Base-by-base conservation (phyloP, 2,888 invertebrate species). In the Drosophila vallismaia region DNA sequence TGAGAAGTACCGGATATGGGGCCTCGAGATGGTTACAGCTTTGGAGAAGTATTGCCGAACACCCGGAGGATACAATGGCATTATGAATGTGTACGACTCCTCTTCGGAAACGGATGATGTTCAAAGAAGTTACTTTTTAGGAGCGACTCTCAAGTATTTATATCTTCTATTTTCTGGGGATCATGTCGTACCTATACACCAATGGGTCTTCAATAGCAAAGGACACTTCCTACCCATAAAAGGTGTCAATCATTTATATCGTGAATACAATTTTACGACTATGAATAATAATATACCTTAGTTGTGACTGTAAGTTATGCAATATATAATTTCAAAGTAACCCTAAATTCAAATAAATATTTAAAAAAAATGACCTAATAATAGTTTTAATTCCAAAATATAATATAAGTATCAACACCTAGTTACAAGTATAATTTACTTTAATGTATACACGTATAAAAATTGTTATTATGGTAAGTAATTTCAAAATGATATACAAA, bases 121-220 rank as follows among this genome's bases (percentile, higher is more conserved):
- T 33, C 99, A 99, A 91, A 99, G 99, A 92, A 98, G 98, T 92
- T 99, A 97, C 94, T 99, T 99, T 94, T 94, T 99, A 78, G 99
- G 99, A 2, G 99, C 99, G 92, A 99, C 99, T 36, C 94, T 99
- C 72, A 99, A 99, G 94, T 99, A 99, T 92, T 94, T 99, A 78
- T 99, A 98, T 93, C 94, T 99, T 79, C 94, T 99, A 77, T 99
- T 97, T 93, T 96, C 98, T 57, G 98, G 98, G 89, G 98, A 98
- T 91, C 94, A 94, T 66, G 93, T 98, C 67, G 92, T 99, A 76
- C 94, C 97, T 0, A 93, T 99, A 51, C 96, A 98, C 92, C 95
- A 98, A 89, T 99, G 99, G 99, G 98, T 99, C 56, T 97, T 98
- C 93, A 99, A 99, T 92, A 99, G 99, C 0, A 99, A 99, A 91